Conservation (phyloP, 2,888 invertebrate genomes). For the Chymomyza procnemis region DNA sequence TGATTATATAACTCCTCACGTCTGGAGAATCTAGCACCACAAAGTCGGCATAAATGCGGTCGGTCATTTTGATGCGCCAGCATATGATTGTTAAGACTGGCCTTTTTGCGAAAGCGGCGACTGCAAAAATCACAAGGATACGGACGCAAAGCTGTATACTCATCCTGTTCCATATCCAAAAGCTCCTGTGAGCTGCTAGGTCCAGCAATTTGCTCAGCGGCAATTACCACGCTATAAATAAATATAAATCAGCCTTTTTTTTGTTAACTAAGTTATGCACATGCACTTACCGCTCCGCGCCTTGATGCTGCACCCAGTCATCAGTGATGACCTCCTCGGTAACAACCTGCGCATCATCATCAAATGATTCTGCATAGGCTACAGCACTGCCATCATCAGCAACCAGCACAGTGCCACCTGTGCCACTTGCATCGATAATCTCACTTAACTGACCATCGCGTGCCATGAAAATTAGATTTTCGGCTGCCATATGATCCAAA, state of each 20-base stretch:
- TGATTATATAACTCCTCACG: conserved; percentile 91
- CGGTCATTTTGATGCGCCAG: conserved; percentile 91
- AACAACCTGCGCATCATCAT: conserved; percentile 82
- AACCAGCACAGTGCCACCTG: conserved; percentile 63
- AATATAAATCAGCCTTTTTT: not conserved
- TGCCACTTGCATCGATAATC: conserved; percentile 66
- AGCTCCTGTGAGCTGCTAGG: conserved; percentile 68
- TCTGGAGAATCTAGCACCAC: conserved; percentile 88
- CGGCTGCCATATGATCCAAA: conserved; percentile 83
- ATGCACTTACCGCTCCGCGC: conserved; percentile 83
- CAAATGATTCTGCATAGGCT: conserved; percentile 55
- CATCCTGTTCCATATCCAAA: conserved; percentile 88
- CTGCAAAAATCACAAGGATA: conserved; percentile 93
- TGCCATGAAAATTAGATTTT: conserved; percentile 82
- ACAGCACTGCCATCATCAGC: conserved; percentile 56
- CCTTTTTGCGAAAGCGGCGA: conserved; percentile 89
- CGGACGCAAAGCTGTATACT: conserved; percentile 83
- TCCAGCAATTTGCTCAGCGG: conserved; percentile 81
- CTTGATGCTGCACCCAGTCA: conserved; percentile 87
- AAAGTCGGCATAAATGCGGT: conserved; percentile 89
- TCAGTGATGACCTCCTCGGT: conserved; percentile 90
- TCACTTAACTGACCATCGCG: conserved; percentile 80
- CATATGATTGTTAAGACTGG: conserved; percentile 91
- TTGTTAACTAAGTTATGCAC: too few relatives aligned
- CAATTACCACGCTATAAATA: conserved; percentile 83